Evolutionary conservation across 2,888 invertebrate genomes (phyloP).

Genomic region (Lypha dubia): DNA sequence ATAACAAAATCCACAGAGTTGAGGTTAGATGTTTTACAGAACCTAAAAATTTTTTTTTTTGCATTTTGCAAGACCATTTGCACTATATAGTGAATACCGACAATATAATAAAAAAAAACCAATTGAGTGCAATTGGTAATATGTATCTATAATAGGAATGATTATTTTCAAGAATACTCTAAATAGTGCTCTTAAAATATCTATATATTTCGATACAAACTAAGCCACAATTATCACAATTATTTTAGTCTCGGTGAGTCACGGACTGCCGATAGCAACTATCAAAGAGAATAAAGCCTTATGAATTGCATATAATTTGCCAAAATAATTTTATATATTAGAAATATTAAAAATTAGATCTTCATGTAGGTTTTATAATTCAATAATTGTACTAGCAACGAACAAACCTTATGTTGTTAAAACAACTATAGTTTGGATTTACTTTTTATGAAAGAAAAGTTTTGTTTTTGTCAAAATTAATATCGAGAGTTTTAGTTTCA

Average conservation of each 20-base stretch:
- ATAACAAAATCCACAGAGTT: too few species aligned
- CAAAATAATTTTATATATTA: background rate
- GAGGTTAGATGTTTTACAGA: background rate
- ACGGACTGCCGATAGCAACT: too few species aligned
- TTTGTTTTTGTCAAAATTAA: conserved; percentile 20
- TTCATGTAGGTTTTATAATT: too few species aligned
- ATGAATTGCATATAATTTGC: background rate
- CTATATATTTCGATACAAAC: too few species aligned
- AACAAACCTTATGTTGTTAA: background rate
- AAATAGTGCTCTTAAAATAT: too few species aligned
- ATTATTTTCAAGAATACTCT: background rate
- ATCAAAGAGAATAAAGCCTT: background rate
- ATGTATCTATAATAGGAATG: background rate
- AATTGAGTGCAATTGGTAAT: background rate
- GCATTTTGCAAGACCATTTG: too few species aligned
- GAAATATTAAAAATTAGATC: too few species aligned
- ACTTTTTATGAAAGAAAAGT: conserved; percentile 37
- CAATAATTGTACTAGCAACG: background rate
- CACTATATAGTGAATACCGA: background rate
- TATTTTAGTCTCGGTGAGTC: too few species aligned
- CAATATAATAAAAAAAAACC: background rate
- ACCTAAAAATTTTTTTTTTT: background rate
- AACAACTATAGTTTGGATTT: background rate
- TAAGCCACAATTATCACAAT: too few species aligned
- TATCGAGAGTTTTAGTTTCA: conserved; percentile 41